phyloP scores from a whole-genome alignment of 2,797 vertebrate species.

The Lepus oiostolus region DNA sequence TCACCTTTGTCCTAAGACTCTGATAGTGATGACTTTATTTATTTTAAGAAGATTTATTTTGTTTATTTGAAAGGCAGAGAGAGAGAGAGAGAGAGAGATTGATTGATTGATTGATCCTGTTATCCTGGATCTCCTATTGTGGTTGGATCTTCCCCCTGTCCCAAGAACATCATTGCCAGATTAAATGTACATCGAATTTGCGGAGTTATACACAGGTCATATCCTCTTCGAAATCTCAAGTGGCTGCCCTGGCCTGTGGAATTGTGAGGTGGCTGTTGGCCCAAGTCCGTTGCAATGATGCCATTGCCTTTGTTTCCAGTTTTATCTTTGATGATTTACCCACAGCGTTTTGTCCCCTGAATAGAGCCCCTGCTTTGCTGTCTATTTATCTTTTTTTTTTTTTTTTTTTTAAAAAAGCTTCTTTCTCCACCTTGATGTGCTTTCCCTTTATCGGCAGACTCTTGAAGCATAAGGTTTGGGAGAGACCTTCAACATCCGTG shows the following conservation, averaged over 20 bases:
- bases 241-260: not conserved
- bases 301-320: not conserved
- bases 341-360: not conserved
- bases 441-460: conserved; percentile 41
- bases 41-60: too few relatives aligned
- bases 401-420: not conserved
- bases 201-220: not conserved
- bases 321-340: conserved; percentile 1
- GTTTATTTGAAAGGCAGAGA: too few relatives aligned
- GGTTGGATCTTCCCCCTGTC: not conserved
- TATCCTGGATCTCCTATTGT: not conserved
- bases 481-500: not conserved
- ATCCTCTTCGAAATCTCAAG: not conserved
- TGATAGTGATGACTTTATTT: not conserved
- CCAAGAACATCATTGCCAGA: not conserved
- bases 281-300: not conserved
- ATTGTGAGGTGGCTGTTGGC: not conserved
- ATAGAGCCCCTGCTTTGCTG: not conserved
- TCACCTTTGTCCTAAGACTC: conserved; percentile 24
- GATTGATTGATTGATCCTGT: too few relatives aligned
- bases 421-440: not conserved
- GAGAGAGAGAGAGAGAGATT: too few relatives aligned
- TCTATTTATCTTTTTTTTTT: not conserved
- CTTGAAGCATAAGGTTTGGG: not conserved
- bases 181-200: conserved; percentile 16